Evolutionary conservation across 2,113 vertebrate species (phyloP), one percentile per base, ranked within the genome.

Genomic region (Micronycteris hirsuta): DNA sequence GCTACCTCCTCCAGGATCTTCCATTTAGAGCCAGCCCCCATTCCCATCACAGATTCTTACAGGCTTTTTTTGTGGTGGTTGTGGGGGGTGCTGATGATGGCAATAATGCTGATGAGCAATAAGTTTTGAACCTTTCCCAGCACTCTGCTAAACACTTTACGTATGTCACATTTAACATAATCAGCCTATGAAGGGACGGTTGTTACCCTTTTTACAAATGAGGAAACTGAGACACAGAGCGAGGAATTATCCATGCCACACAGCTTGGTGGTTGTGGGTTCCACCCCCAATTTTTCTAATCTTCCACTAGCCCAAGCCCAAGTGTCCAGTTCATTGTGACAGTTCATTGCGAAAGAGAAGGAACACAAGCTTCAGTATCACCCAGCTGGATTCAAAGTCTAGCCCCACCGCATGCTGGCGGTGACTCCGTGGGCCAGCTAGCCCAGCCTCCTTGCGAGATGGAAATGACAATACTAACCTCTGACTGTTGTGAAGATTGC

Each of bases 131-230:
- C 10, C 38, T 24, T 71, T 63, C 2, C 24, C 33, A 73, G 17
- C 49, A 7, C 10, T 81, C 58, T 91, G 43, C 63, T 84, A 11
- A 41, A 36, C 1, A 4, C 58, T 20, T 83, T 9, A 65, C 6
- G 7, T 11, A 15, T 13, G 9, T 47, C 31, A 17, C 9, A 26
- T 24, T 54, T 38, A 13, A 36, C 36, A 24, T 7, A 68, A 63
- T 47, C 38, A 15, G 63, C 0, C 0, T 17, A 0, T 5, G 28
- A 61, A 65, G 45, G 17, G 36, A 17, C 13, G 61, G 3, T 14
- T 38, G 41, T 54, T 74, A 10, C 5, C 12, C 13, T 49, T 45
- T 7, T 43, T 73, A 78, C 67, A 90, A 71, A 68, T 16, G 11
- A 38, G 54, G 71, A 56, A 28, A 73, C n/a, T 6, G 70, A 81